Conservation (phyloP, 1,140 invertebrate genomes). For the Hylyphantes graminicola region DNA sequence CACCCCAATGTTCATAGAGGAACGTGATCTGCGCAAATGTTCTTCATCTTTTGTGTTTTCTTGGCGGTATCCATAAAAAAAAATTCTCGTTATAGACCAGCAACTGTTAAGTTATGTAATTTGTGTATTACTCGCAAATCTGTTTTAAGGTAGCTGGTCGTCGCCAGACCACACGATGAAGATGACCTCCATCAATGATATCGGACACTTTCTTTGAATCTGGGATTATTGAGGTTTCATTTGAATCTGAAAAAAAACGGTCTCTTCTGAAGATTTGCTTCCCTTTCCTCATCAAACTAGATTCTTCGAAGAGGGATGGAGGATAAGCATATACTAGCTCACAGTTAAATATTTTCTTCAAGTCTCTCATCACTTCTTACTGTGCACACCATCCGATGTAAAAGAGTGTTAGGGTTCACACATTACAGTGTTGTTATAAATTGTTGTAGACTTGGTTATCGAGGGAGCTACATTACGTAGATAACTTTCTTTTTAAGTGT, state of each 20-base stretch:
- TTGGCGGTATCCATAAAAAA: constrained; percentile 23
- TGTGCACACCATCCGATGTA: no score
- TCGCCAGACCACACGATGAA: constrained; percentile 8
- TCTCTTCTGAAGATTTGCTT: neutral
- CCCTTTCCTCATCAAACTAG: neutral
- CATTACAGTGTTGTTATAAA: no score
- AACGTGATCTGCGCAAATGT: neutral
- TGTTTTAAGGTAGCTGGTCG: constrained; percentile 11
- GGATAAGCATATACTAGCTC: constrained; percentile 11
- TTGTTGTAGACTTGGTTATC: no score
- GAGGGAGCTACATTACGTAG: no score
- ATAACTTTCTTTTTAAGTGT: no score
- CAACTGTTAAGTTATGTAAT: neutral
- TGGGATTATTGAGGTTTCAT: neutral
- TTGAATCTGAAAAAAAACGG: neutral
- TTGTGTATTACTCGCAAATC: neutral
- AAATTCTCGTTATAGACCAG: neutral
- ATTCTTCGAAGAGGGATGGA: constrained; percentile 6
- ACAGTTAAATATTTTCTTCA: neutral
- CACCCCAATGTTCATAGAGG: neutral
- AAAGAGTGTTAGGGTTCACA: no score
- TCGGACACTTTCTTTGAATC: neutral
- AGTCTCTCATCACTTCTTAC: neutral
- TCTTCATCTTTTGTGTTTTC: constrained; percentile 1
- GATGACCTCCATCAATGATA: constrained; percentile 18